Evolutionary conservation across 2,797 vertebrate species (phyloP).

Genomic region (Smutsia temminckii): DNA sequence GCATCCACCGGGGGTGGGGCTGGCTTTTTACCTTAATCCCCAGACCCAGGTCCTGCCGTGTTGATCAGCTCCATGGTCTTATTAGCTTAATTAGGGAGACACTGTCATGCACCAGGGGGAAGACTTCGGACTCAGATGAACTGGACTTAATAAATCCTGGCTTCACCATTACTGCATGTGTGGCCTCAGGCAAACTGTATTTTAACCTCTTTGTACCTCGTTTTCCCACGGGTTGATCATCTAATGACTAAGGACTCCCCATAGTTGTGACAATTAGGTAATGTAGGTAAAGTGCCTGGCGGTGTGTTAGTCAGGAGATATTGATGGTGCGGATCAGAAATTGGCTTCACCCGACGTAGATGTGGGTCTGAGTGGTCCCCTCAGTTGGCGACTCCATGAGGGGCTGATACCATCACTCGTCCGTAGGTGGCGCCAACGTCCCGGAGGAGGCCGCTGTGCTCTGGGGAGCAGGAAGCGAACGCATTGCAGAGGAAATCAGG

Average conservation of each 20-base stretch:
- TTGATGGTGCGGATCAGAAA: not conserved
- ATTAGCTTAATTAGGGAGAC: not conserved
- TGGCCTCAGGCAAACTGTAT: not conserved
- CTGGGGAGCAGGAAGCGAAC: not conserved
- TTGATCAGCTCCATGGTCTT: fast-evolving
- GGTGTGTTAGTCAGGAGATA: fast-evolving
- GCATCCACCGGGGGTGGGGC: not conserved
- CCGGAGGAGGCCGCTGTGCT: not conserved
- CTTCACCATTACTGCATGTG: not conserved
- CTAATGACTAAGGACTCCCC: fast-evolving
- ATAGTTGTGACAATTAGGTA: fast-evolving
- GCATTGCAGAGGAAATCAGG: not conserved
- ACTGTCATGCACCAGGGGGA: fast-evolving
- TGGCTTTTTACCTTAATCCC: not conserved
- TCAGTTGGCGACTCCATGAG: no score
- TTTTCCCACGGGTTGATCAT: fast-evolving
- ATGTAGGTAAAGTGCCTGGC: not conserved
- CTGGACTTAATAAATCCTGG: no score
- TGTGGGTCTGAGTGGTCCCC: not conserved
- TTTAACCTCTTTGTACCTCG: not conserved
- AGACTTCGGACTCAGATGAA: not conserved
- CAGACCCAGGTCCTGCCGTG: not conserved
- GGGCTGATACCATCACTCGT: not conserved
- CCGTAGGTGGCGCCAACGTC: not conserved
- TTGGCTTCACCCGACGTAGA: not conserved